Evolutionary conservation across 2,888 invertebrate genomes (phyloP).

Genomic region (Trachelus tabidus): DNA sequence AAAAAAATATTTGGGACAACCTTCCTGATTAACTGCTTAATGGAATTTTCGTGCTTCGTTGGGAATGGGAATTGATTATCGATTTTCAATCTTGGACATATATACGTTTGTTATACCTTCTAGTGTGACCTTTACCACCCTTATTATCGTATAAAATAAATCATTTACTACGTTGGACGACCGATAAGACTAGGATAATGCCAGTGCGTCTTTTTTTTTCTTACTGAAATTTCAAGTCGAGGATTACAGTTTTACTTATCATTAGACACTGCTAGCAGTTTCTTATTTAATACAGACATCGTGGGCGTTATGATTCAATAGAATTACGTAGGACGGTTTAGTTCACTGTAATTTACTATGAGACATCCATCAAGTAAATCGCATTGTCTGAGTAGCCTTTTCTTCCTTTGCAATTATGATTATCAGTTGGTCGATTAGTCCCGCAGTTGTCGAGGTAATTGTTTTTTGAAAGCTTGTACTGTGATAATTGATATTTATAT

Average conservation of each 20-base stretch:
- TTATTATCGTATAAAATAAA: neutral
- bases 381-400: neutral
- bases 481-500: neutral
- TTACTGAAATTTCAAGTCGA: neutral
- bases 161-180: neutral
- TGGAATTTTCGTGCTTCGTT: neutral
- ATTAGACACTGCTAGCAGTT: neutral
- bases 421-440: neutral
- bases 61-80: neutral
- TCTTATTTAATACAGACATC: neutral
- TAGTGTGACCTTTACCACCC: neutral
- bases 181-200: neutral
- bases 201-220: neutral
- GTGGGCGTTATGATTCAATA: neutral
- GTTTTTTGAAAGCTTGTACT: neutral
- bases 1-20: constrained; percentile 2
- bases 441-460: neutral
- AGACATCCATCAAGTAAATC: neutral
- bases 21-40: constrained; percentile 1
- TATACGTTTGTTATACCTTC: neutral
- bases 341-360: neutral
- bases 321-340: neutral
- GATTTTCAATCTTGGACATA: neutral
- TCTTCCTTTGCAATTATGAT: neutral
- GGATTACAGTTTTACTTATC: neutral